phyloP scores from a whole-genome alignment of 2,797 vertebrate species.

The Sphenopsis melanotis region DNA sequence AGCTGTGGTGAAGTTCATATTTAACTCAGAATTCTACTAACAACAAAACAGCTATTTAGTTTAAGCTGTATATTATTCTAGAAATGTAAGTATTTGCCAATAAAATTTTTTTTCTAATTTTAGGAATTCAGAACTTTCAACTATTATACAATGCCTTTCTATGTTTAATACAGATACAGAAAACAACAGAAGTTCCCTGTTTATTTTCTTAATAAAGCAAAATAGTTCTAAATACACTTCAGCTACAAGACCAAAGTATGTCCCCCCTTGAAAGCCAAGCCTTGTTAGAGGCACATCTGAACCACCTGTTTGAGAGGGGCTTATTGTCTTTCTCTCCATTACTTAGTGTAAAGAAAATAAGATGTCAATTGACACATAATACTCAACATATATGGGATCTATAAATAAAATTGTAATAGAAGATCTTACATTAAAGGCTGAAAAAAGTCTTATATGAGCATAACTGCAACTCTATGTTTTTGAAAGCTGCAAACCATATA shows the following conservation, averaged over 20 bases:
- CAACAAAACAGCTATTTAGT: background rate
- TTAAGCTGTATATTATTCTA: background rate
- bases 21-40: background rate
- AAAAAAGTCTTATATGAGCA: background rate
- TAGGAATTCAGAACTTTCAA: background rate
- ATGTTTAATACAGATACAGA: background rate
- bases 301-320: background rate
- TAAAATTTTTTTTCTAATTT: background rate
- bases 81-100: background rate
- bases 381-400: background rate
- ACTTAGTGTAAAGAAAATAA: background rate
- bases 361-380: accelerated
- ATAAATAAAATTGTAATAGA: background rate
- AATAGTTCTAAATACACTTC: background rate
- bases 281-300: background rate
- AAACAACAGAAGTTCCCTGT: background rate
- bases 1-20: background rate
- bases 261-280: background rate
- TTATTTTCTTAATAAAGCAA: background rate
- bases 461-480: background rate
- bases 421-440: background rate
- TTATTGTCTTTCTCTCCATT: background rate
- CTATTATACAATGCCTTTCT: background rate
- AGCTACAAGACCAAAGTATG: background rate
- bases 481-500: background rate